Evolutionary conservation across 2,797 vertebrate species (phyloP), one percentile per base, ranked within the genome.

Genomic region (Falco concolor): DNA sequence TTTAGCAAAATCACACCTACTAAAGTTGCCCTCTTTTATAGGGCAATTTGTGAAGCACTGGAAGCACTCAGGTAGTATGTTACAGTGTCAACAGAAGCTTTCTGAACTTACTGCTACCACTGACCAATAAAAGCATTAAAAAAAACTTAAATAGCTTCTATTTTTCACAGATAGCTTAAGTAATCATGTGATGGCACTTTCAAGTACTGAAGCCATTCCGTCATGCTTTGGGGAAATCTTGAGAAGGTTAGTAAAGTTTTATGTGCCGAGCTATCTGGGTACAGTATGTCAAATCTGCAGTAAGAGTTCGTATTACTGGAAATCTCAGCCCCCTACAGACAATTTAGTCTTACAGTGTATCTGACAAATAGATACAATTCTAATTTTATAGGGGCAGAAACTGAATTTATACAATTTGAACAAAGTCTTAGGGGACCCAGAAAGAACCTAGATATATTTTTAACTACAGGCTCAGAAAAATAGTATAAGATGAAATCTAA

Each of bases 1-100:
- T 90, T 94, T 79, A 92, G 77, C 77, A 74, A 96, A 95, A 83
- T 95, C 85, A 87, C 3, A 30, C 86, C 93, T 96, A 74, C 76
- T 94, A 87, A 95, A 94, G 88, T 91, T 89, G 59, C 56, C 67
- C 74, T 89, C 49, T 95, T 88, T 95, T 89, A 95, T 50, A 76
- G 54, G 73, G 87, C 84, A 90, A 89, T 87, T 93, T 94, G 85
- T 84, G 93, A 70, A 95, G 86, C 45, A 60, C 83, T 94, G 74
- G 67, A 93, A 95, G 90, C 74, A 79, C 77, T 87, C 80, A 53
- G 67, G 74, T 84, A 59, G 80, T 67, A 86, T 81, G 73, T 84
- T 86, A 92, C 34, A 76, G 64, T 89, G 81, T 93, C 93, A 94
- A 60, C 78, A 85, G 28, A 80, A 75, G 57, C 49, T 72, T 86